These are phyloP conservation scores for Cephus cinctus DNA, from an alignment of 1,140 invertebrate genomes.

Conservation along the genomic window DNA sequence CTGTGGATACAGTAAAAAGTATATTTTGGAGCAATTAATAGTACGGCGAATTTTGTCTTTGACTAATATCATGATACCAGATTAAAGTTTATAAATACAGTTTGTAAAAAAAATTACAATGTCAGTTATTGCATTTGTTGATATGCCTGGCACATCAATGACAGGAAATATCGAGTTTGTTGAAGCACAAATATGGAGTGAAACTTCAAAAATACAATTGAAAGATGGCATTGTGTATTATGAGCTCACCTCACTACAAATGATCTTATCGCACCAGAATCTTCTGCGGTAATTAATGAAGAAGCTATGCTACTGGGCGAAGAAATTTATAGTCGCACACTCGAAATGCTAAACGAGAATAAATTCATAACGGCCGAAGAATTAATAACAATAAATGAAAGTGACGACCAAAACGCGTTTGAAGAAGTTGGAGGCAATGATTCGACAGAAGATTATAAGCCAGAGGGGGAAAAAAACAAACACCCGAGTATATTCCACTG, in stretches of 20 bases:
- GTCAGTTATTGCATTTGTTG: neutral
- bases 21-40: neutral
- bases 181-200: too few species aligned
- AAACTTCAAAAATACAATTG: too few species aligned
- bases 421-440: neutral
- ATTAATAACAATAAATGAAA: neutral
- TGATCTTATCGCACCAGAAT: neutral
- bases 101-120: neutral
- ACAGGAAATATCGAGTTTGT: neutral
- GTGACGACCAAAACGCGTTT: neutral
- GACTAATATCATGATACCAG: too few species aligned
- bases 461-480: constrained; percentile 10
- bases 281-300: neutral
- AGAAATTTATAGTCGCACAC: too few species aligned
- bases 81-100: too few species aligned
- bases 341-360: neutral
- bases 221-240: neutral
- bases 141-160: neutral
- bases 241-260: neutral
- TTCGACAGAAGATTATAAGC: constrained; percentile 12
- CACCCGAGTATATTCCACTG: constrained; percentile 8
- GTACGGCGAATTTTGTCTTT: neutral
- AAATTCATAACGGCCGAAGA: neutral
- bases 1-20: too few species aligned
- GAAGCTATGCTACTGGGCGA: neutral